Base-by-base conservation (phyloP, 1,140 invertebrate genomes). In the Drosophila micromelanica region DNA sequence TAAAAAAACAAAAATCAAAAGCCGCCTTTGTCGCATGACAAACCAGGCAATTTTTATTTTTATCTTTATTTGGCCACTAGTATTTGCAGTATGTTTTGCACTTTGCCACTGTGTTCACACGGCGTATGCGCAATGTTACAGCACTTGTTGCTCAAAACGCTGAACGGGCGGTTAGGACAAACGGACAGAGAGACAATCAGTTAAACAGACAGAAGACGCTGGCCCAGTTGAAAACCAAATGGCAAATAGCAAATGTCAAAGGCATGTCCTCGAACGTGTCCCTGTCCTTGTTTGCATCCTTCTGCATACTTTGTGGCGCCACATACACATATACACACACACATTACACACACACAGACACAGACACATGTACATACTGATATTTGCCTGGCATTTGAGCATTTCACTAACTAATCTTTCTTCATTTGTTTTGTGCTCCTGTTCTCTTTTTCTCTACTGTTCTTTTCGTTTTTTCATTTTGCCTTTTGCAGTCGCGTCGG, bases 401-500 rank as follows among this genome's bases (percentile, higher is more conserved):
- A 32, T 20, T 45, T 13, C 27, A 7, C 11, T 40, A 60, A 65
- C 38, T 63, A 55, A 54, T 42, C 17, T 13, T 3, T 30, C 20
- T 60, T 40, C 38, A 27, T 43, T 59, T 17, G 8, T 32, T 49
- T 15, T 49, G n/a, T 17, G 6, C 17, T 8, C 46, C 20, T 27
- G 40, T 43, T 12, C 27, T 27, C 27, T 7, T 43, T 40, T 15
- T 27, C 5, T 6, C 35, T 40, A 12, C 5, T 52, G 43, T 23
- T 52, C 30, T 17, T 15, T 57, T 12, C 15, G 20, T 2, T 11
- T 2, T 11, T n/a, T 40, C 4, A n/a, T 35, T 35, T 71, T 46
- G 6, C 5, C 15, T n/a, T 42, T 13, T 57, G 12, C 73, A 92
- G 91, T 92, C 91, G 42, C 91, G 89, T 78, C 85, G 91, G 23